Conservation (phyloP, 2,888 invertebrate species). For the Harpalus rufipes region DNA sequence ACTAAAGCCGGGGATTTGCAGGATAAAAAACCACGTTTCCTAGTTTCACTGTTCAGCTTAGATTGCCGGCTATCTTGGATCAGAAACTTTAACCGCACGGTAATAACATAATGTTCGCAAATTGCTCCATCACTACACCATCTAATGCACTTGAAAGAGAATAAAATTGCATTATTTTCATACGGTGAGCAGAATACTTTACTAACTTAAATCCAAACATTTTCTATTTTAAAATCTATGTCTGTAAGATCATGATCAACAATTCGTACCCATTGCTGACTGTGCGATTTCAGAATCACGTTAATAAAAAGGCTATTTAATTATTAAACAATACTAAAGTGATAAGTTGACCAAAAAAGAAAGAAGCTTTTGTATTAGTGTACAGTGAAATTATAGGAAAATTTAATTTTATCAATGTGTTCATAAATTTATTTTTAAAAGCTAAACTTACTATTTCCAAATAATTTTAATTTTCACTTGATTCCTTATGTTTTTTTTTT, state of each 20-base stretch:
- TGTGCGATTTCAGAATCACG: too few species aligned
- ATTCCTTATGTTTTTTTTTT: too few species aligned
- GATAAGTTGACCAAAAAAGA: too few species aligned
- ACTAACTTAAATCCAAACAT: background rate
- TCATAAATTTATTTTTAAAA: too few species aligned
- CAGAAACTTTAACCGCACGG: slow-evolving; percentile 50
- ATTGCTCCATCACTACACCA: slow-evolving; percentile 56
- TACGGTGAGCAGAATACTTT: slow-evolving; percentile 20
- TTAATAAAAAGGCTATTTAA: too few species aligned
- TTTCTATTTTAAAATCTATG: background rate
- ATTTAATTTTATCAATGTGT: too few species aligned
- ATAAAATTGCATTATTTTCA: slow-evolving; percentile 38
- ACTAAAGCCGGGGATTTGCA: slow-evolving; percentile 54
- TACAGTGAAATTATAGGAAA: too few species aligned
- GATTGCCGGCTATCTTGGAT: slow-evolving; percentile 54
- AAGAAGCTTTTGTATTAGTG: too few species aligned
- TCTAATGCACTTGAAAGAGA: slow-evolving; percentile 17
- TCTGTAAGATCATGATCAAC: background rate
- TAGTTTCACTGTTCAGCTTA: slow-evolving; percentile 54
- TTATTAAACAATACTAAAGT: too few species aligned
- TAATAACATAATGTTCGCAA: slow-evolving; percentile 61
- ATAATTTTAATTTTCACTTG: too few species aligned
- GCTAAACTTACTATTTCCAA: too few species aligned
- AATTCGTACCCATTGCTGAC: background rate
- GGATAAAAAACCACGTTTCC: slow-evolving; percentile 61